phyloP scores from a whole-genome alignment of 2,888 invertebrate species.

The Diplolepis rosae region DNA sequence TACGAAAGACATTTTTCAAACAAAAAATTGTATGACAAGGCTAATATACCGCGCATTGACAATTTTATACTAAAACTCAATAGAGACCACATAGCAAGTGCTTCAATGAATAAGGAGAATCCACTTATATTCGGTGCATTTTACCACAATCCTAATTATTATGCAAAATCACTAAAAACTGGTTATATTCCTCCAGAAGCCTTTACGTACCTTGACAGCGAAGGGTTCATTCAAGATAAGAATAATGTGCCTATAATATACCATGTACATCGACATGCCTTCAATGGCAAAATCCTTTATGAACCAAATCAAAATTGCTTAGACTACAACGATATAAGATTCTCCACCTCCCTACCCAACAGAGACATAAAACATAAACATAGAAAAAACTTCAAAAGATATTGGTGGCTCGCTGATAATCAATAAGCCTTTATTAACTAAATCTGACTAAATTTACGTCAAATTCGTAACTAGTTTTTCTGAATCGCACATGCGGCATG shows the following conservation, averaged over 20 bases:
- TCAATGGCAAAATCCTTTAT: neutral
- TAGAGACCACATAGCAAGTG: constrained; percentile 27
- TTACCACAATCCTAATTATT: neutral
- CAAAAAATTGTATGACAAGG: constrained; percentile 32
- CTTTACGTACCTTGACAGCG: constrained; percentile 11
- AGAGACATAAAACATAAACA: too few species aligned
- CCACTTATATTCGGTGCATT: neutral
- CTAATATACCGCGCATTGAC: constrained; percentile 37
- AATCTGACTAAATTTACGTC: too few species aligned
- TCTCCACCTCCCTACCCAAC: too few species aligned
- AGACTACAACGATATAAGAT: too few species aligned
- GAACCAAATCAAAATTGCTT: constrained; percentile 12
- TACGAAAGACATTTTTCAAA: constrained; percentile 26
- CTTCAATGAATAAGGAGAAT: neutral
- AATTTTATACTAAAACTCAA: constrained; percentile 38
- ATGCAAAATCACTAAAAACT: neutral
- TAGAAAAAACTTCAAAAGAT: too few species aligned
- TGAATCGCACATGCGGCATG: too few species aligned
- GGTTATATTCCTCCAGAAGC: constrained; percentile 27
- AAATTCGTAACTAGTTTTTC: too few species aligned
- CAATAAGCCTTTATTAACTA: too few species aligned
- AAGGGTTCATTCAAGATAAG: constrained; percentile 24
- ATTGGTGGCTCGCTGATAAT: too few species aligned
- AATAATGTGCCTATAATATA: constrained; percentile 10
- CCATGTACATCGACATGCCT: constrained; percentile 23